Evolutionary conservation across 1,140 invertebrate genomes (phyloP), one percentile per base, ranked within the genome.

Genomic region (Carposina sasakii): DNA sequence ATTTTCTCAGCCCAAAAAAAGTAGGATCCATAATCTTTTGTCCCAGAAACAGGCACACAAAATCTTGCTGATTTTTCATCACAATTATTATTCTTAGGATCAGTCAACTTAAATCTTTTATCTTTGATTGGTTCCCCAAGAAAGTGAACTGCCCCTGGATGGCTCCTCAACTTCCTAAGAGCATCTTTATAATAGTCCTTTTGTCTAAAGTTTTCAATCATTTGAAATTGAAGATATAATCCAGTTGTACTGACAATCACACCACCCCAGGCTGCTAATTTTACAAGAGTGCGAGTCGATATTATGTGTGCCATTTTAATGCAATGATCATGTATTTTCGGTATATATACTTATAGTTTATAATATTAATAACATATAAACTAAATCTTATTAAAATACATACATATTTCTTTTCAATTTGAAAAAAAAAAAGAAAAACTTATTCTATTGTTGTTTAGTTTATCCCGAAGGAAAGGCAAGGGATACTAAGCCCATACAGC

Each of bases 61-160:
- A 90, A 89, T 54, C 87, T 81, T 5, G 89, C 90, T 8, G 54
- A 65, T 10, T 76, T 58, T 6, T 71, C 81, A 59, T 89, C 81
- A 49, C 83, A 85, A 52, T 62, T 86, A 68, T 91, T 90, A 37
- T 86, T 86, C 49, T 73, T 63, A 4, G 47, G 53, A 56, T 90
- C 85, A 1, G 71, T 81, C 26, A 91, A 63, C 70, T 90, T 87
- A 43, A 90, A 86, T 13, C 74, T 79, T 16, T 76, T 84, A 26
- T 89, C 89, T 67, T 87, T 88, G 5, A 92, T 90, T 0, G 91
- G 91, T 62, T 91, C 88, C 12, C 91, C 91, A 28, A 92, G 65
- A 31, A 89, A 74, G 31, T 84, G 56, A 0, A 89, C 74, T 12
- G 89, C 89, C 16, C 87, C 87, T 26, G 77, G 59, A 63, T 91